These are phyloP conservation scores for Uria aalge DNA, from an alignment of 2,113 vertebrate genomes.

Conservation along the genomic window DNA sequence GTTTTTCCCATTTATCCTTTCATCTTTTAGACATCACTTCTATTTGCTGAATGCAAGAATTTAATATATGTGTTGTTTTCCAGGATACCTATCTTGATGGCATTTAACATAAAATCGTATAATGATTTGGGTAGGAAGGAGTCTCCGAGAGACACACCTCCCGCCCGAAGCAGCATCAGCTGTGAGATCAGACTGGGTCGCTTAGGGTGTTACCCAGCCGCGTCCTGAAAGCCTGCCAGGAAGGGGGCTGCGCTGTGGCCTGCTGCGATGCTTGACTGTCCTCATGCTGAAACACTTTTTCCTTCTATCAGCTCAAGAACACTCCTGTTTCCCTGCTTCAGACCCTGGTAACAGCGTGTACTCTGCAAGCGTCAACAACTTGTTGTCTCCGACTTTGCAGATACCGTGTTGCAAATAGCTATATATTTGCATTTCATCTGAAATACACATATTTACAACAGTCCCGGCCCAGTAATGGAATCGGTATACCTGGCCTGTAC, in stretches of 20 bases:
- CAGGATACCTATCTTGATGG: background rate
- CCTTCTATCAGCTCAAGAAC: background rate
- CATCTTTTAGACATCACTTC: background rate
- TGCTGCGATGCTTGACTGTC: no score
- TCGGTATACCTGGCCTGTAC: no score
- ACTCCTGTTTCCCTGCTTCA: background rate
- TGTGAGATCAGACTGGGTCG: background rate
- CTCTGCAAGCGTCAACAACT: background rate
- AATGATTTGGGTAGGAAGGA: background rate
- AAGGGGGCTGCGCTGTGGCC: background rate
- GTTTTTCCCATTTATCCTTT: background rate
- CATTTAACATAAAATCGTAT: background rate
- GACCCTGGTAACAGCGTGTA: background rate
- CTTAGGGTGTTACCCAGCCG: background rate
- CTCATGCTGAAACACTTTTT: background rate
- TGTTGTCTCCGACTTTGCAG: background rate
- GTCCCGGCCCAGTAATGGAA: background rate
- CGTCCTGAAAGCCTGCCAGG: background rate
- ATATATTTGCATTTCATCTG: background rate
- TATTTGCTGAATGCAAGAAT: background rate
- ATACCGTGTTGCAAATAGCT: background rate
- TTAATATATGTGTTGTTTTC: background rate
- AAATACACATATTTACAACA: background rate
- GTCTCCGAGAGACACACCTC: background rate
- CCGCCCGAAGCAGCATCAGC: background rate